Percentiles rank a stretch among this genome's conserved stretches.
Evolutionary conservation across 2,797 vertebrate species (phyloP).

Genomic region (Loris lydekkerianus): DNA sequence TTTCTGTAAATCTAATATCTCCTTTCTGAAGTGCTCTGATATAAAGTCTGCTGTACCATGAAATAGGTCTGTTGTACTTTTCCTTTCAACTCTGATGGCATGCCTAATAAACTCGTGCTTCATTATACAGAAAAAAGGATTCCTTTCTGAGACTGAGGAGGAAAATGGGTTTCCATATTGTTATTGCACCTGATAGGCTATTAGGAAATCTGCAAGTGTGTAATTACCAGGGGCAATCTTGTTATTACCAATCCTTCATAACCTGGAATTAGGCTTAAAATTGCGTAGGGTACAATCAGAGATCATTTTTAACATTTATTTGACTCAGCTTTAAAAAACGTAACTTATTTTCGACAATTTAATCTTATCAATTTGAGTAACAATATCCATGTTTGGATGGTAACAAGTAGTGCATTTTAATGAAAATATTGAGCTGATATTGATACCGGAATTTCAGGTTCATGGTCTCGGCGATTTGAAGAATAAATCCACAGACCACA

Average conservation of each 20-base stretch:
- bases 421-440: neutral
- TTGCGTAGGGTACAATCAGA: slow-evolving; percentile 55
- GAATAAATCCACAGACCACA: too few relatives aligned
- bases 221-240: slow-evolving; percentile 78
- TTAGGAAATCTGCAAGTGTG: slow-evolving; percentile 76
- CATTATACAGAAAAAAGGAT: slow-evolving; percentile 73
- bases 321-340: slow-evolving; percentile 52
- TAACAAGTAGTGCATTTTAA: neutral
- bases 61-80: slow-evolving; percentile 85
- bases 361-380: slow-evolving; percentile 15
- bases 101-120: slow-evolving; percentile 79
- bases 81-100: slow-evolving; percentile 82
- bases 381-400: neutral
- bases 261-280: slow-evolving; percentile 73
- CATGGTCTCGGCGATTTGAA: too few relatives aligned
- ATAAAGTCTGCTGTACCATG: slow-evolving; percentile 87
- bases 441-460: too few relatives aligned
- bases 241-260: slow-evolving; percentile 73
- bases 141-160: slow-evolving; percentile 72
- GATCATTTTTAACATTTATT: slow-evolving; percentile 64
- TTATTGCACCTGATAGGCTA: slow-evolving; percentile 77
- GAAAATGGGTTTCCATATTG: slow-evolving; percentile 79
- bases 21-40: slow-evolving; percentile 78
- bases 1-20: slow-evolving; percentile 86
- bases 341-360: slow-evolving; percentile 13